Base-by-base conservation (phyloP, 2,797 vertebrate species). In the Austrolebias charrua region DNA sequence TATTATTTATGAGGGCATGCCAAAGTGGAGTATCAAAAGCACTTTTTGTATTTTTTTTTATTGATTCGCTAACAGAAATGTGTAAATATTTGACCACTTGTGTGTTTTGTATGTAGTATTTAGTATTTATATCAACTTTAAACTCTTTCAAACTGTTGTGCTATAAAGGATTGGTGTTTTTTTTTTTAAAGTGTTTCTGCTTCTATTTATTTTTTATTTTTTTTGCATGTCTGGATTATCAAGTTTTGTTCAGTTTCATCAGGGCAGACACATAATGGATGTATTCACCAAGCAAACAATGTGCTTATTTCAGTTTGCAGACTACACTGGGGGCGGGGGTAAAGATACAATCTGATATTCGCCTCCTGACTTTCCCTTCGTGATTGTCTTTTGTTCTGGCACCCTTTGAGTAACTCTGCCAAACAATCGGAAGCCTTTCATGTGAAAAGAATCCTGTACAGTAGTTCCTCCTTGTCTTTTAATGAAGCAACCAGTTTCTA, bases 301-400 rank as follows among this genome's bases (percentile, higher is more conserved):
- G 81, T 15, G 60, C 15, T 64, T 49, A 24, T 66, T 83, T 89
- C 77, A 82, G 56, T 72, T 53, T 52, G 24, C 59, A 24, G 61
- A 60, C 47, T 20, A n/a, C n/a, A n/a, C n/a, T n/a, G 52, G 46
- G 7, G 45, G n/a, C 69, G 66, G 73, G 66, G 65, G n/a, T n/a
- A 60, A 69, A 81, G 83, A 87, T 79, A 83, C 53, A 69, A 90
- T 88, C 83, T 69, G 67, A 86, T 86, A 78, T 78, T 84, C 29
- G 52, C 70, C 80, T 69, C 51, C 76, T 57, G 71, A 75, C 66
- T 71, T 60, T 78, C 59, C 72, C 75, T 76, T 63, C 48, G 4
- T 54, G 61, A 79, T 87, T 88, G 84, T 89, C 40, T 55, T 70
- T 86, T 85, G 70, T 86, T 73, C 33, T 29, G 2, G 20, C 13